A percentile compares a stretch with the other conserved stretches of the same genome.
These are phyloP conservation scores for Apoderus coryli DNA, from an alignment of 2,888 invertebrate species.

Conservation along the genomic window DNA sequence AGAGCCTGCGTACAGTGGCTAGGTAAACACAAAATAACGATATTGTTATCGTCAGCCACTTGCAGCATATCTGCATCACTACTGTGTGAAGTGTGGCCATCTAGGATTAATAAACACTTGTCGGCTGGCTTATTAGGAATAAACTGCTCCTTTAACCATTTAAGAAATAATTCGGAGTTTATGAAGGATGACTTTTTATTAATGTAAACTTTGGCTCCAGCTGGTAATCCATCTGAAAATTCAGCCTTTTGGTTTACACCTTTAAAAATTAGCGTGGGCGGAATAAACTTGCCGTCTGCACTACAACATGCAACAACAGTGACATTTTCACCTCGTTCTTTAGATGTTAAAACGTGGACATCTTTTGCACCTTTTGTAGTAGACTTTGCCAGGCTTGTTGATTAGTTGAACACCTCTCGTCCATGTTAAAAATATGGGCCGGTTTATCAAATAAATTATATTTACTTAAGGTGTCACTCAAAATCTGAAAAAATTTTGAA, in stretches of 20 bases:
- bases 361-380: conserved; percentile 15
- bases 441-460: conserved; percentile 19
- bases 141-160: conserved; percentile 17
- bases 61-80: conserved; percentile 9
- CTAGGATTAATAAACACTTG: conserved; percentile 21
- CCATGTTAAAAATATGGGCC: conserved; percentile 16
- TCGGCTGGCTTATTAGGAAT: conserved; percentile 21
- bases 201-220: conserved; percentile 15
- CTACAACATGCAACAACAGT: conserved; percentile 11
- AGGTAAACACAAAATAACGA: conserved; percentile 21
- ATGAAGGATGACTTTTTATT: conserved; percentile 17
- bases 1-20: conserved; percentile 21
- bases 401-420: conserved; percentile 17
- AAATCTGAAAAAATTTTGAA: conserved; percentile 13
- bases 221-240: conserved; percentile 15
- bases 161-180: conserved; percentile 14
- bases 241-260: conserved; percentile 15
- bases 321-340: conserved; percentile 14
- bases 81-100: conserved; percentile 21
- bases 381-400: conserved; percentile 16
- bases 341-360: conserved; percentile 11
- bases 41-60: conserved; percentile 16
- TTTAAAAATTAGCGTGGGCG: conserved; percentile 14
- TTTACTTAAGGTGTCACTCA: conserved; percentile 13
- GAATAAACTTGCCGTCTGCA: conserved; percentile 10